phyloP scores from a whole-genome alignment of 2,113 vertebrate species.

The Microtus pennsylvanicus region DNA sequence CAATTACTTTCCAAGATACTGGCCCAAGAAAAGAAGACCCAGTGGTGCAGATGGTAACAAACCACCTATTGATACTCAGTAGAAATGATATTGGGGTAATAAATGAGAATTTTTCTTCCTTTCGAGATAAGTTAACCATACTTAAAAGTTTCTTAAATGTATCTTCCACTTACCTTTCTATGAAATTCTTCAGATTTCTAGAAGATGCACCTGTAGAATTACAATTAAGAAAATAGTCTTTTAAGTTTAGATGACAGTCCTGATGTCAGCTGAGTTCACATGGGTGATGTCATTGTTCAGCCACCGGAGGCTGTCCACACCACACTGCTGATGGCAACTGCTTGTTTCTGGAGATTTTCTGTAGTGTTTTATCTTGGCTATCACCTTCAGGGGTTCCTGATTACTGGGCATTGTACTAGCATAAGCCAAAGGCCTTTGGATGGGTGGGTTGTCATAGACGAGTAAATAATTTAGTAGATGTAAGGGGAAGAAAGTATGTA shows the following conservation, averaged over 20 bases:
- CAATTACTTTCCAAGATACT: neutral
- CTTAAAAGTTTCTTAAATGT: neutral
- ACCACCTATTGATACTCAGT: neutral
- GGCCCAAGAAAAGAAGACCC: neutral
- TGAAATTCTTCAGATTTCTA: slow-evolving; percentile 81
- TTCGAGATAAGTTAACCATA: neutral
- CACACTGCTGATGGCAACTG: too few relatives aligned
- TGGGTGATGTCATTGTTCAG: neutral
- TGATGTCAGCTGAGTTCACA: neutral
- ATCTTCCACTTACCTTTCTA: slow-evolving; percentile 84
- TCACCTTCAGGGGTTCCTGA: neutral
- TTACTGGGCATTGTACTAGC: neutral
- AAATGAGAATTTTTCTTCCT: neutral
- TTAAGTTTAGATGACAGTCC: neutral
- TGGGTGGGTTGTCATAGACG: neutral
- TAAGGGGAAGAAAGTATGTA: neutral
- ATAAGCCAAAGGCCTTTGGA: neutral
- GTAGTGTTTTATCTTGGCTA: neutral
- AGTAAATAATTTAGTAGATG: neutral
- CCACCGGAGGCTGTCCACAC: neutral
- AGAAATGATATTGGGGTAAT: neutral
- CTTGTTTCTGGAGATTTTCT: neutral
- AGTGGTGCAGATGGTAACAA: neutral
- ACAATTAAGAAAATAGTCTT: slow-evolving; percentile 53
- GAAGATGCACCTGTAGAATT: slow-evolving; percentile 86